Base-by-base conservation (phyloP, 2,113 vertebrate genomes). In the Furnarius figulus region DNA sequence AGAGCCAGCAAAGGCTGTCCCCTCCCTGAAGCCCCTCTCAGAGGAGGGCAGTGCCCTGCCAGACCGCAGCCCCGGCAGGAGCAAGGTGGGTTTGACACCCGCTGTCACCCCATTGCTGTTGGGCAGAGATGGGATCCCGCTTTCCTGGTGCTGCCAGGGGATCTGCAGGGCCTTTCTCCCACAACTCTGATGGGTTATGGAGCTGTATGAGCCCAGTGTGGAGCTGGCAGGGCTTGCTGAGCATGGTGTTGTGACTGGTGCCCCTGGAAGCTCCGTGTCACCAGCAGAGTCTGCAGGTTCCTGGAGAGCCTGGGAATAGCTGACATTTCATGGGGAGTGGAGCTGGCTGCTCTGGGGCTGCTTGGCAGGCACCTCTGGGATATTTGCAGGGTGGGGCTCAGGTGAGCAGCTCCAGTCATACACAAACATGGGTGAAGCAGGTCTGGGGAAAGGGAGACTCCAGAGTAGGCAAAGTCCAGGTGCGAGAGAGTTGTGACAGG, bases 71-170 rank as follows among this genome's bases (percentile, higher is more conserved):
- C 90, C 96, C 0, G 95, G 92, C 89, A 98, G 96, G 85, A 91
- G 6, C 71, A 98, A 98, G 98, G 98, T 98, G 94, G n/a, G 96
- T 44, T 59, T 33, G 8, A 56, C 65, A 23, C 9, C 76, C 1
- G 0, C 42, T 37, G 42, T 16, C 63, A 10, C 39, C 40, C 8
- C 0, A 0, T 8, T 8, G 39, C 40, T 52, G 15, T 10, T 1
- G 0, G 23, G 33, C 0, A 2, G 42, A 39, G 47, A 27, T 6
- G 9, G 7, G 39, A 5, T 46, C 10, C 19, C 0, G 1, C 58
- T 39, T 14, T 19, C 23, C n/a, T 7, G 14, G 24, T 7, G 85
- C 59, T 10, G 22, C 37, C 3, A 3, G 42, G 37, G 63, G 16
- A 6, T 25, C n/a, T 53, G 73, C 37, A 8, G 40, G 21, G 24